A percentile compares a stretch with the other conserved stretches of the same genome.
These are phyloP conservation scores for Teinopalpus imperialis DNA, from an alignment of 2,888 invertebrate genomes.

Conservation along the genomic window DNA sequence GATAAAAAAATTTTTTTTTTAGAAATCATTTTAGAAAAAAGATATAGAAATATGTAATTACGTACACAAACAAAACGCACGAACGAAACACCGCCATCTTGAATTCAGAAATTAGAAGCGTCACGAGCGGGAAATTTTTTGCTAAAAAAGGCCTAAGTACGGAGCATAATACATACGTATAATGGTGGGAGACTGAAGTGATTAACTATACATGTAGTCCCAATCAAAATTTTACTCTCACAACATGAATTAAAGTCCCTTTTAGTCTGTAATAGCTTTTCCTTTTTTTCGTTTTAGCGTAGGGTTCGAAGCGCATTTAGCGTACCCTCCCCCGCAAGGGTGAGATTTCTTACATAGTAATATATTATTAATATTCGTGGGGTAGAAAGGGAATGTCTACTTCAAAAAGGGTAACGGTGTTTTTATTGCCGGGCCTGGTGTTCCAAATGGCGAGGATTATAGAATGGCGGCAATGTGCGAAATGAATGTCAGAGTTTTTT, in stretches of 20 bases:
- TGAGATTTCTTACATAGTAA: slow-evolving; percentile 76
- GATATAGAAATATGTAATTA: too few species aligned
- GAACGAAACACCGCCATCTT: slow-evolving; percentile 66
- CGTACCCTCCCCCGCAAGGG: slow-evolving; percentile 62
- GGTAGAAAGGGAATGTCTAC: slow-evolving; percentile 57
- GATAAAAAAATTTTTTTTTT: slow-evolving; percentile 27
- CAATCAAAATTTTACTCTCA: slow-evolving; percentile 43
- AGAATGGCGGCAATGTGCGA: slow-evolving; percentile 30
- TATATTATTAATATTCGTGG: slow-evolving; percentile 74
- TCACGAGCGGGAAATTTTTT: slow-evolving; percentile 66
- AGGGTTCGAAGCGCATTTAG: slow-evolving; percentile 68
- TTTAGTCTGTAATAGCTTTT: slow-evolving; percentile 34
- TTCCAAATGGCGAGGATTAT: slow-evolving; percentile 42
- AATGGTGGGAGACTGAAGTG: slow-evolving; percentile 65
- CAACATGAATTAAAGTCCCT: slow-evolving; percentile 30
- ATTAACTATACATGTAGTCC: slow-evolving; percentile 46
- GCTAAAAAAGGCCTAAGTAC: slow-evolving; percentile 71
- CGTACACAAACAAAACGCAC: slow-evolving; percentile 34
- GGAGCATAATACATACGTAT: slow-evolving; percentile 68
- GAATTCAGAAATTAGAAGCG: slow-evolving; percentile 66
- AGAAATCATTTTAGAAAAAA: too few species aligned
- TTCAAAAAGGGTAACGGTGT: slow-evolving; percentile 53
- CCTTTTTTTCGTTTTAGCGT: slow-evolving; percentile 55
- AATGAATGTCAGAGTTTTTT: slow-evolving; percentile 22
- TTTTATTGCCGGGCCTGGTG: slow-evolving; percentile 50